Conservation (phyloP, 2,113 vertebrate species). For the Camarhynchus parvulus region DNA sequence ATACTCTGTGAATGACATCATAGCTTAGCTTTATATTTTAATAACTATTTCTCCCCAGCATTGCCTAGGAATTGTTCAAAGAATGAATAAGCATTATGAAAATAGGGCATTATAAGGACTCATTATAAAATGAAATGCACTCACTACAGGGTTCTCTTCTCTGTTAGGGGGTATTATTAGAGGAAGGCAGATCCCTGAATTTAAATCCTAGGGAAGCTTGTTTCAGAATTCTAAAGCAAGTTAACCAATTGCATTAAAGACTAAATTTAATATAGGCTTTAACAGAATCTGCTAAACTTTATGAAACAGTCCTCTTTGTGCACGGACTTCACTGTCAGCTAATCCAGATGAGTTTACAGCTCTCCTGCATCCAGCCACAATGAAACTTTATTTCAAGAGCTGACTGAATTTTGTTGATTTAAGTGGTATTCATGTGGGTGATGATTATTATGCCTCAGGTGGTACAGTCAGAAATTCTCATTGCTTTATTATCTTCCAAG, state of each 20-base stretch:
- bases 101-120: neutral
- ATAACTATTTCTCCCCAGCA: neutral
- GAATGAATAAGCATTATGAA: slow-evolving; percentile 13
- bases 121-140: neutral
- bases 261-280: neutral
- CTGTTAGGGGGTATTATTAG: neutral
- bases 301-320: neutral
- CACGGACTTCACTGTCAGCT: neutral
- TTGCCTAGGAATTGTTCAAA: neutral
- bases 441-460: neutral
- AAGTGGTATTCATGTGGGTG: neutral
- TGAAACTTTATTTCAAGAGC: neutral
- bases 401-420: neutral
- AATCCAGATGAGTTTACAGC: neutral
- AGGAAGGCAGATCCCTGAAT: neutral
- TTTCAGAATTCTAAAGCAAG: neutral
- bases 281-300: neutral
- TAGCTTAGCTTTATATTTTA: neutral
- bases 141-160: neutral
- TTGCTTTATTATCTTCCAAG: neutral
- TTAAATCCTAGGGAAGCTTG: neutral
- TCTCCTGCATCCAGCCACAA: neutral
- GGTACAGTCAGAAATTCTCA: neutral
- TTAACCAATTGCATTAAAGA: neutral
- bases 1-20: neutral